Base-by-base conservation (phyloP, 2,888 invertebrate species). In the Drosophila pseudotakahashii region DNA sequence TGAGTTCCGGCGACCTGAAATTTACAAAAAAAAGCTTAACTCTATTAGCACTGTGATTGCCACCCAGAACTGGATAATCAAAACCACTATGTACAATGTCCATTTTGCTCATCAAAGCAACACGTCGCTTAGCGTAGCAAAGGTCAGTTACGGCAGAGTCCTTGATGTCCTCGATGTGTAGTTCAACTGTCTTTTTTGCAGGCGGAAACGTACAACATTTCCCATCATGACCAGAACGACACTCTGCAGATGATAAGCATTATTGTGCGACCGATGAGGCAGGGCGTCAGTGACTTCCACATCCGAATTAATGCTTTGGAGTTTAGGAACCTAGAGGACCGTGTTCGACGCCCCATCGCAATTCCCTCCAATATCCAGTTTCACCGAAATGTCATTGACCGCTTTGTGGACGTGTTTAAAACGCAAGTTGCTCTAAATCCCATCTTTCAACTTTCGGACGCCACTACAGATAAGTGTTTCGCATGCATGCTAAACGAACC, bases 51-150 rank as follows among this genome's bases (percentile, higher is more conserved):
- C 94, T 82, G 93, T 96, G 34, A 93, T 97, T 50, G 96, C 95
- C 0, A 98, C 97, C 0, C 96, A 96, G 89, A 96, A 96, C 70
- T 98, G 98, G 97, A 94, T 98, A 26, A 94, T 98, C 52, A 97
- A 97, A 92, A 94, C 97, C 0, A 93, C 95, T 0, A 95, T 96
- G 42, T 96, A 98, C 84, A 93, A 92, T 73, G 91, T 98, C 1
- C 92, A 95, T 81, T 92, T 97, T 51, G 95, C 96, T 0, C 96
- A 96, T 89, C 98, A 98, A 91, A 93, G 93, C 78, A 97, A 98
- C 91, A 95, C 97, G 19, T 93, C 94, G 1, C 93, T 98, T 13
- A 94, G 96, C 37, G 95, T 97, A 16, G 94, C 95, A 73, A 94
- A 95, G 79, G 94, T 93, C 47, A 48, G 62, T 60, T 34, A 36